Percentiles rank a stretch among this genome's conserved stretches.
Conservation (phyloP, 2,888 invertebrate species). For the Formica aserva region DNA sequence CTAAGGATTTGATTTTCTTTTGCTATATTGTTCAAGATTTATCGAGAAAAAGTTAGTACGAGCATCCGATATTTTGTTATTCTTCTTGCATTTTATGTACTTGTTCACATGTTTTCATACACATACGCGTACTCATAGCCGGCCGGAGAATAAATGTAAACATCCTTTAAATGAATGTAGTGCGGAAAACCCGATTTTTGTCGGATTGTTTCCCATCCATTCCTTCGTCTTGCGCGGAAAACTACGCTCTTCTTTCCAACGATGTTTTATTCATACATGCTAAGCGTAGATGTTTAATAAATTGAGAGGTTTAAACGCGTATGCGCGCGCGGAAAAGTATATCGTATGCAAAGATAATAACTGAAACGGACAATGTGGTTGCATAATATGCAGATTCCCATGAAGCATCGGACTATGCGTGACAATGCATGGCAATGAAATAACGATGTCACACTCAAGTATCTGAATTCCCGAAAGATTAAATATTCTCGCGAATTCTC, state of each 20-base stretch:
- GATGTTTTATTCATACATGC: slow-evolving; percentile 41
- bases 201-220: slow-evolving; percentile 23
- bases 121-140: not conserved
- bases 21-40: not conserved
- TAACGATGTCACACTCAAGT: slow-evolving; percentile 35
- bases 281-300: slow-evolving; percentile 50
- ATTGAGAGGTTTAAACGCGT: slow-evolving; percentile 44
- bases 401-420: slow-evolving; percentile 14
- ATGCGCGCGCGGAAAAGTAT: slow-evolving; percentile 18
- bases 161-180: not conserved
- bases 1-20: not conserved
- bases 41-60: not conserved
- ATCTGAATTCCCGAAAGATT: not conserved
- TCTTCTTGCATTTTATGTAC: not conserved
- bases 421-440: slow-evolving; percentile 34
- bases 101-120: not conserved
- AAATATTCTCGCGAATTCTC: not conserved
- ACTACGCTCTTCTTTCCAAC: slow-evolving; percentile 23
- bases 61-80: not conserved
- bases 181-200: slow-evolving; percentile 16
- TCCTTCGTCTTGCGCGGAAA: not conserved
- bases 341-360: slow-evolving; percentile 46
- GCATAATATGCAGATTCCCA: slow-evolving; percentile 46
- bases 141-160: not conserved
- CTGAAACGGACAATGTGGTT: slow-evolving; percentile 23